Conservation (phyloP, 2,113 vertebrate species). For the Sterrhoptilus dennistouni region DNA sequence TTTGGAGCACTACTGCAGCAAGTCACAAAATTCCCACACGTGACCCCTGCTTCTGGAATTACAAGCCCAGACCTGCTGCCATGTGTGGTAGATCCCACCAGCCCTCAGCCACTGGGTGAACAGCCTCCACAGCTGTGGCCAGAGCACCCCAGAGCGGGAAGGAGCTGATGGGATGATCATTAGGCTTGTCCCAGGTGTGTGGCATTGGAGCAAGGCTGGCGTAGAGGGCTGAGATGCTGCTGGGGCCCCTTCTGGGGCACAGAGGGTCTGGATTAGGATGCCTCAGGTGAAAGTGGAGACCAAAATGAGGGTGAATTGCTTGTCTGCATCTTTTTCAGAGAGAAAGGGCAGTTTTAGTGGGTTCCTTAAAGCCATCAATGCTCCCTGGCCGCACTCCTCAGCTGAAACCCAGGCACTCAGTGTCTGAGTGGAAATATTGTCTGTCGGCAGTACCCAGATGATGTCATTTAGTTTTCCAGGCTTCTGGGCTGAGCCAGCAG, state of each 20-base stretch:
- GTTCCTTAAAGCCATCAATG: not conserved
- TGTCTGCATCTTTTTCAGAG: not conserved
- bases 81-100: not conserved
- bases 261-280: not conserved
- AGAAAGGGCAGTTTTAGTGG: not conserved
- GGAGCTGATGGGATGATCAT: accelerated
- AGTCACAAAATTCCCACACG: not conserved
- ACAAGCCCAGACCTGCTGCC: not conserved
- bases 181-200: not conserved
- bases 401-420: not conserved
- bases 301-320: not conserved
- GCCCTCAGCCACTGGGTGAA: not conserved
- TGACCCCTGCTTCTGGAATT: not conserved
- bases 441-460: conserved; percentile 2
- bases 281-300: not conserved
- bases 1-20: not conserved
- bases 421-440: conserved; percentile 14
- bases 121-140: not conserved
- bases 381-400: not conserved
- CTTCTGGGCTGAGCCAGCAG: conserved; percentile 54
- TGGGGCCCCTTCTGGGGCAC: not conserved
- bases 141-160: accelerated
- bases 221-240: not conserved
- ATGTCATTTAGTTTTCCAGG: conserved; percentile 61
- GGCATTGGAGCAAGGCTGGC: not conserved